phyloP scores from a whole-genome alignment of 2,797 vertebrate genomes.

The Prionace glauca region DNA sequence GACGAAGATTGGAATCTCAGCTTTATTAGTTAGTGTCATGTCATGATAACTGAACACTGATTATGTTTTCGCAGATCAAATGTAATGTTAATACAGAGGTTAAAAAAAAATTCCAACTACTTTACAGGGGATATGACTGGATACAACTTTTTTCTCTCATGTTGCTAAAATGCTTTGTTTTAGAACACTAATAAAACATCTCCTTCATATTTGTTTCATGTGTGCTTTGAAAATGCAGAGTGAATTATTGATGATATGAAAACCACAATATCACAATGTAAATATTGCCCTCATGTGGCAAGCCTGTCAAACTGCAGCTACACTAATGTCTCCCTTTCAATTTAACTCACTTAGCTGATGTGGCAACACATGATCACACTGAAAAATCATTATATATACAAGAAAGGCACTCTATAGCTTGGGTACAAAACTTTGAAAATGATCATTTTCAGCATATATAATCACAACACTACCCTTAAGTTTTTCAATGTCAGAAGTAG shows the following conservation, averaged over 20 bases:
- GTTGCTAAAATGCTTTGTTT: neutral
- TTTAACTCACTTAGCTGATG: neutral
- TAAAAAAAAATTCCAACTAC: neutral
- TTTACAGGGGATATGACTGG: neutral
- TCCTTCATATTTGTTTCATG: neutral
- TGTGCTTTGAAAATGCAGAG: neutral
- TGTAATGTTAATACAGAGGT: neutral
- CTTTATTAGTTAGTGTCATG: neutral
- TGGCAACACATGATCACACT: neutral
- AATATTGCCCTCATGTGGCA: conserved; percentile 22
- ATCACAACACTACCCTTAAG: neutral
- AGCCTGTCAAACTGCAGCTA: neutral
- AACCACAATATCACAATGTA: neutral
- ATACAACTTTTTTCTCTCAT: neutral
- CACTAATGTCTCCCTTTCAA: neutral
- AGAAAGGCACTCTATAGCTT: neutral
- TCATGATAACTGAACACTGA: neutral
- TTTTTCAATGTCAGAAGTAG: too few species aligned
- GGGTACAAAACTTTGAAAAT: neutral
- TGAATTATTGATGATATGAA: neutral
- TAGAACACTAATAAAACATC: conserved; percentile 5
- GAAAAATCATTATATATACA: neutral
- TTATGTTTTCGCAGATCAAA: conserved; percentile 1
- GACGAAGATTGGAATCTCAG: neutral
- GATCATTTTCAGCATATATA: neutral